These are phyloP conservation scores for Phlogophora meticulosa DNA, from an alignment of 2,888 invertebrate genomes.

Conservation along the genomic window DNA sequence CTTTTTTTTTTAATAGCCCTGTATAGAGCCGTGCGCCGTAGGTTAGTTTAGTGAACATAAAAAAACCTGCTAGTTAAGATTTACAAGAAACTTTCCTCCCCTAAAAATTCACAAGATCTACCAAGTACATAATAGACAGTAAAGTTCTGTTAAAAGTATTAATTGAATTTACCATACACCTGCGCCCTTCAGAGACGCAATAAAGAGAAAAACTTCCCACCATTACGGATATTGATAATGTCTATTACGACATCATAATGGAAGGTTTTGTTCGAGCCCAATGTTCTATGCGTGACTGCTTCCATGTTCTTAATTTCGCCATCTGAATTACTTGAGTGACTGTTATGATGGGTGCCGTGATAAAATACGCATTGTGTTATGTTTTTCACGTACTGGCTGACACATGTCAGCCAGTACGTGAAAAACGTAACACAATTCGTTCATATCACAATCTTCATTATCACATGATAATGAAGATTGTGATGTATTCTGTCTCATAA, in stretches of 20 bases:
- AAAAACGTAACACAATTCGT: no score
- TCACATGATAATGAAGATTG: no score
- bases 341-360: conserved; percentile 6
- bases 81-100: not conserved
- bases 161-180: conserved; percentile 66
- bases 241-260: conserved; percentile 64
- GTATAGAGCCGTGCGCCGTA: no score
- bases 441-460: no score
- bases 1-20: no score
- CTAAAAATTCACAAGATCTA: conserved; percentile 1
- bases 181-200: conserved; percentile 65
- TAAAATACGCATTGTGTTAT: conserved; percentile 10
- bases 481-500: no score
- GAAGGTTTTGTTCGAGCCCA: conserved; percentile 60
- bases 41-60: no score
- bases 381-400: not conserved
- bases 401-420: no score
- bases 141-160: conserved; percentile 37
- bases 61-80: not conserved
- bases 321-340: conserved; percentile 40
- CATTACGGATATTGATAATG: conserved; percentile 76
- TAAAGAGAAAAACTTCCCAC: conserved; percentile 73
- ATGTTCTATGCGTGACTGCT: conserved; percentile 59
- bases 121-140: conserved; percentile 5
- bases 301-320: conserved; percentile 52